Base-by-base conservation (phyloP, 2,113 vertebrate genomes). In the Nansenia antarctica region DNA sequence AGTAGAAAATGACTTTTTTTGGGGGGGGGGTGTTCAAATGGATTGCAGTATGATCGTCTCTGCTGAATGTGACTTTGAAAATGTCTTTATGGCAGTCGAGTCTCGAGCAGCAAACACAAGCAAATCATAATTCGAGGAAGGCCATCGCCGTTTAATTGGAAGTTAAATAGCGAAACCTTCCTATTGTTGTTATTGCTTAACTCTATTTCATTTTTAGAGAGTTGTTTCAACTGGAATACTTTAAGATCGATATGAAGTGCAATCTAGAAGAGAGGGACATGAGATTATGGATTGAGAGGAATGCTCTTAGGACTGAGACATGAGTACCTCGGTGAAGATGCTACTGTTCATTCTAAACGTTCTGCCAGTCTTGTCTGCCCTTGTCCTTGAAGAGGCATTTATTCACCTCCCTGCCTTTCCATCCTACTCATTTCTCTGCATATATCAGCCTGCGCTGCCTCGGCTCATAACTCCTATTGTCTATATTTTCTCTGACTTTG, bases 341-440 rank as follows among this genome's bases (percentile, higher is more conserved):
- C 76, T 74, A 58, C 32, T 3, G 66, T 69, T 57, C 18, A 35
- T 78, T 76, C 65, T 67, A 78, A 82, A 82, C 12, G 62, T 67
- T 73, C 67, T 69, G 61, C 76, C 62, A 58, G 37, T 72, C 45
- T 62, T 57, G 63, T 49, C 5, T 22, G 22, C 32, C n/a, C 70
- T 64, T 84, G 82, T 82, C 78, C 78, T 81, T 83, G 70, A 82
- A 72, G 62, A 87, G 77, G 70, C 69, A 14, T 83, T 87, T 76
- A 82, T 70, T 67, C 72, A 77, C 76, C 80, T 34, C 72, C 29
- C 39, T 18, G 29, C 26, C 20, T 69, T 67, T 14, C 65, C 42
- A 37, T 72, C 63, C 64, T 47, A 67, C 65, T 70, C 72, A 66
- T 81, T 59, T 34, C 26, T 61, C 53, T 65, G 55, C 15, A 20